A percentile compares a stretch with the other conserved stretches of the same genome.
These are phyloP conservation scores for Caenorhabditis sulstoni DNA, from an alignment of 2,888 invertebrate species.

Conservation along the genomic window DNA sequence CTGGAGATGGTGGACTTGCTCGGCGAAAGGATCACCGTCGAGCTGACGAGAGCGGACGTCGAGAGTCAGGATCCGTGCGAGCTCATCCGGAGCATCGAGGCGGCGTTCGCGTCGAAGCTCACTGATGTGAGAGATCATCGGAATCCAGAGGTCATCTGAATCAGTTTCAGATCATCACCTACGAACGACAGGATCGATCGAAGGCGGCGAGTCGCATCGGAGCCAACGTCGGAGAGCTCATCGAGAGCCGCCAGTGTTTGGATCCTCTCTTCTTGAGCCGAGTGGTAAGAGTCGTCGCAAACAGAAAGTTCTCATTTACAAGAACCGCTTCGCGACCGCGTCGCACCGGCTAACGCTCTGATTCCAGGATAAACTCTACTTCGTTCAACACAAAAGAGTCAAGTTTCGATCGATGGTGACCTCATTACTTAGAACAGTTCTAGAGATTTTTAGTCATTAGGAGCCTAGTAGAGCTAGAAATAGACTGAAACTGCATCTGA, in stretches of 20 bases:
- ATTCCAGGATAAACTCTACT: slow-evolving; percentile 46
- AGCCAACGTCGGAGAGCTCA: slow-evolving; percentile 55
- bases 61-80: slow-evolving; percentile 51
- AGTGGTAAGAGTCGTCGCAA: slow-evolving; percentile 18
- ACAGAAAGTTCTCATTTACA: no score
- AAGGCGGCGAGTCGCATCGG: slow-evolving; percentile 53
- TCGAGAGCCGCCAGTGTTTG: slow-evolving; percentile 39
- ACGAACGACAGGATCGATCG: slow-evolving; percentile 52
- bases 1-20: slow-evolving; percentile 60
- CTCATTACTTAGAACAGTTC: no score
- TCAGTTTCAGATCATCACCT: slow-evolving; percentile 45
- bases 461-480: no score
- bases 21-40: slow-evolving; percentile 54
- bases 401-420: slow-evolving; percentile 23
- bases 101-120: slow-evolving; percentile 54
- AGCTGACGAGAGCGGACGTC: slow-evolving; percentile 39
- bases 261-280: slow-evolving; percentile 55
- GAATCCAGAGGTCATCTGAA: neutral
- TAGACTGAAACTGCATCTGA: no score
- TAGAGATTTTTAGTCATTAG: no score
- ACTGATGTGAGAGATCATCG: slow-evolving; percentile 52
- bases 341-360: no score
- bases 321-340: no score
- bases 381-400: slow-evolving; percentile 34
- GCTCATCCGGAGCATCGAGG: slow-evolving; percentile 55